A percentile compares a stretch with the other conserved stretches of the same genome.
Conservation (phyloP, 2,888 invertebrate species). For the Hirtodrosophila trivittata region DNA sequence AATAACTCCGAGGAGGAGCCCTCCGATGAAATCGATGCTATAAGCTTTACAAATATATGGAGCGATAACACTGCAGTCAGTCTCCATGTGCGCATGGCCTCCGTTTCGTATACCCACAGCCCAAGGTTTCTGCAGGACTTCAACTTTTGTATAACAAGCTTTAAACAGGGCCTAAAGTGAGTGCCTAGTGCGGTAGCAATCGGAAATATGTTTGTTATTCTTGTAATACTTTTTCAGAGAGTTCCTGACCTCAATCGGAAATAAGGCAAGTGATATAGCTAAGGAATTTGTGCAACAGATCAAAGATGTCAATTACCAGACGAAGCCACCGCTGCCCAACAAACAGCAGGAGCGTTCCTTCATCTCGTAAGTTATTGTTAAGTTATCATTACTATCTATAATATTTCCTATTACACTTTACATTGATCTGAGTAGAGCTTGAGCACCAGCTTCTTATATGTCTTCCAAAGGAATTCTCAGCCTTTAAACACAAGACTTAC, state of each 20-base stretch:
- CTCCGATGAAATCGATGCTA: slow-evolving; percentile 82
- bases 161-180: slow-evolving; percentile 89
- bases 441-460: too few species aligned
- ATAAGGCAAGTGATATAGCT: slow-evolving; percentile 97
- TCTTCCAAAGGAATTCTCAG: too few species aligned
- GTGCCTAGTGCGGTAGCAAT: slow-evolving; percentile 26
- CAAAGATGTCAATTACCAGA: slow-evolving; percentile 57
- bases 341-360: slow-evolving; percentile 21
- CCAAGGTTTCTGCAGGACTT: slow-evolving; percentile 93
- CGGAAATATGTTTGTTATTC: not conserved
- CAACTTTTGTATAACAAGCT: slow-evolving; percentile 94
- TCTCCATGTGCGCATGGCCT: slow-evolving; percentile 88
- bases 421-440: not conserved
- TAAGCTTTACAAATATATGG: slow-evolving; percentile 83
- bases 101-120: slow-evolving; percentile 97
- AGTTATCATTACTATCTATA: too few species aligned
- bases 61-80: slow-evolving; percentile 77
- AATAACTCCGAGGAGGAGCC: slow-evolving; percentile 71
- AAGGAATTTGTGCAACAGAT: slow-evolving; percentile 92
- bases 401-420: not conserved
- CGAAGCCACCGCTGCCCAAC: slow-evolving; percentile 37
- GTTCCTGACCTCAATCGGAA: slow-evolving; percentile 92
- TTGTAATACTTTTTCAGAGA: slow-evolving; percentile 85
- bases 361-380: slow-evolving; percentile 49
- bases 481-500: too few species aligned